Conservation (phyloP, 2,113 vertebrate species). For the Notechis scutatus region DNA sequence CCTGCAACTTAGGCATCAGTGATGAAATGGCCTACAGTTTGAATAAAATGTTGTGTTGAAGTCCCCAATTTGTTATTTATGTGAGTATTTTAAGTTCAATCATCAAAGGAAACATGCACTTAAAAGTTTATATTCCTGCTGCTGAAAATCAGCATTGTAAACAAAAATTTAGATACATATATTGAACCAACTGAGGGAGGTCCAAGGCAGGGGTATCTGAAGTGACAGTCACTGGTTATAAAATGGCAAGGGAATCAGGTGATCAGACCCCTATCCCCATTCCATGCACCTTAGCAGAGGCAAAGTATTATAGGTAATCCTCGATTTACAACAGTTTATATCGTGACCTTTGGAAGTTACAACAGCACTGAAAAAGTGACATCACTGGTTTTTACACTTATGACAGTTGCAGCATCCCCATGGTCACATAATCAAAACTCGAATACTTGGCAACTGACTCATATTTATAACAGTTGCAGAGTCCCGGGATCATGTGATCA, state of each 20-base stretch:
- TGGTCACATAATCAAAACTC: not conserved
- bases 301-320: not conserved
- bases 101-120: not conserved
- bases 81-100: not conserved
- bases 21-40: not conserved
- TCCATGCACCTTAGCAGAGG: not conserved
- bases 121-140: not conserved
- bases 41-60: not conserved
- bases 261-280: not conserved
- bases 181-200: not conserved
- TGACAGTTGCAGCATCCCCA: not conserved
- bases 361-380: not conserved
- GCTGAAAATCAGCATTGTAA: not conserved
- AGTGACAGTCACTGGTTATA: not conserved
- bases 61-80: not conserved
- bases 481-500: not conserved
- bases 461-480: not conserved
- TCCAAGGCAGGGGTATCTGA: not conserved
- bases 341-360: not conserved
- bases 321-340: not conserved
- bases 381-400: not conserved
- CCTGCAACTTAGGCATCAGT: not conserved
- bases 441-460: not conserved
- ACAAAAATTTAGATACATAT: not conserved
- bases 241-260: not conserved